Conservation (phyloP, 2,797 vertebrate genomes). For the Eulemur coronatus region DNA sequence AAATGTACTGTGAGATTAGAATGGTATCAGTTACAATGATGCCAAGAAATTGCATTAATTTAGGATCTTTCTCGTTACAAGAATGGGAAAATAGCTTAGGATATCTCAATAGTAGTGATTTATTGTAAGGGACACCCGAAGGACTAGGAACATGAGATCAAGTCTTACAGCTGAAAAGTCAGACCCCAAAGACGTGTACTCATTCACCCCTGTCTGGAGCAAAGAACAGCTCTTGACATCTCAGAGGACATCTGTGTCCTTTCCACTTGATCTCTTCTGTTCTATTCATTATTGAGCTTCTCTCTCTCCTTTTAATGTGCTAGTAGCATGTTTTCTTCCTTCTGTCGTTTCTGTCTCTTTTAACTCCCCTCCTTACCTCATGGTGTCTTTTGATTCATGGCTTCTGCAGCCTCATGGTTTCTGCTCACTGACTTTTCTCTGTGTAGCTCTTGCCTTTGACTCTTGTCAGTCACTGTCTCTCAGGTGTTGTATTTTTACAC, state of each 20-base stretch:
- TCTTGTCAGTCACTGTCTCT: fast-evolving
- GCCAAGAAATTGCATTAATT: neutral
- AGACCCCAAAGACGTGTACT: neutral
- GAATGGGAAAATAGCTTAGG: neutral
- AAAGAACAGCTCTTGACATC: neutral
- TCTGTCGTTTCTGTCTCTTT: neutral
- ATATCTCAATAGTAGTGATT: neutral
- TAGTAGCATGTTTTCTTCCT: neutral
- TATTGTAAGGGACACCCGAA: neutral
- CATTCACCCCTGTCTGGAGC: neutral
- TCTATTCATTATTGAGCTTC: neutral
- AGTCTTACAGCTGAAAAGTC: neutral
- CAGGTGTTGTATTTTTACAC: neutral
- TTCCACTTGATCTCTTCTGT: neutral
- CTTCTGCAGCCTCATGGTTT: neutral
- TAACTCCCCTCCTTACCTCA: neutral
- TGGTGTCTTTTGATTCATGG: neutral
- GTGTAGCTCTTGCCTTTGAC: neutral
- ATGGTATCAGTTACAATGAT: neutral
- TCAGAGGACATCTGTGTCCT: neutral
- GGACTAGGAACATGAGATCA: neutral
- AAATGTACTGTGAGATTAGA: neutral
- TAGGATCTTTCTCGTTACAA: neutral
- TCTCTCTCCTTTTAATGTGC: neutral
- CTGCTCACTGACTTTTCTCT: neutral